Percentiles rank a stretch among this genome's conserved stretches.
These are phyloP conservation scores for Gambusia holbrooki DNA, from an alignment of 2,113 vertebrate species.

Conservation along the genomic window DNA sequence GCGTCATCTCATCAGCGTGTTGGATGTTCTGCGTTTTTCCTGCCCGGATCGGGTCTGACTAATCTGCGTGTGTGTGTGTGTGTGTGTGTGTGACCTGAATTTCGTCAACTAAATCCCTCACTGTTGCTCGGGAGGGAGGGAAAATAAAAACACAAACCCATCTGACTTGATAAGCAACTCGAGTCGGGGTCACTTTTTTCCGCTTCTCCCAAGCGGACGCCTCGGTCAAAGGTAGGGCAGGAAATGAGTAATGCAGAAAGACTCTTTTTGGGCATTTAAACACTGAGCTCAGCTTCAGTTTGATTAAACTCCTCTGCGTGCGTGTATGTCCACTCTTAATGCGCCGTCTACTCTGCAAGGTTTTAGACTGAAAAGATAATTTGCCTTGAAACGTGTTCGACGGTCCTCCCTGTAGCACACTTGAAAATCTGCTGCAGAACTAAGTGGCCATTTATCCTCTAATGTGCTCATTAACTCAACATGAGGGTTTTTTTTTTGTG, in stretches of 20 bases:
- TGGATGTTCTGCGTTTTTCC: slow-evolving; percentile 34
- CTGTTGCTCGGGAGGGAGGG: slow-evolving; percentile 21
- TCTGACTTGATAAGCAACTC: slow-evolving; percentile 47
- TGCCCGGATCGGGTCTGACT: slow-evolving; percentile 35
- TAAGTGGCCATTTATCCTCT: slow-evolving; percentile 50
- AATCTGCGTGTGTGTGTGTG: slow-evolving; percentile 48
- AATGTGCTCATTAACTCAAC: slow-evolving; percentile 46
- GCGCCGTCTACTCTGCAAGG: slow-evolving; percentile 30
- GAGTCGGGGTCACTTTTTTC: slow-evolving; percentile 45
- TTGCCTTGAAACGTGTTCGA: slow-evolving; percentile 28
- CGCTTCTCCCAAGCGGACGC: slow-evolving; percentile 43
- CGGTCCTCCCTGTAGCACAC: slow-evolving; percentile 40
- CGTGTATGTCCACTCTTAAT: slow-evolving; percentile 26
- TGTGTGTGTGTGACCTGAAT: slow-evolving; percentile 63
- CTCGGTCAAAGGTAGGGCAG: slow-evolving; percentile 39
- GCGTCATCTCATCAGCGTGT: slow-evolving; percentile 9
- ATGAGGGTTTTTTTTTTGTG: background rate
- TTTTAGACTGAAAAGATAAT: slow-evolving; percentile 42
- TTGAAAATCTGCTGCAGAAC: slow-evolving; percentile 48
- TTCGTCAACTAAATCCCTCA: slow-evolving; percentile 47
- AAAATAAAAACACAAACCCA: slow-evolving; percentile 48
- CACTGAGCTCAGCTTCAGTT: slow-evolving; percentile 15
- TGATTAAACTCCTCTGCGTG: slow-evolving; percentile 22
- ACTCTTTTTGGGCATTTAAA: slow-evolving; percentile 33
- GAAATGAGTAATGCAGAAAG: slow-evolving; percentile 47